These are phyloP conservation scores for Cyprinus carpio DNA, from an alignment of 2,113 vertebrate species.

Conservation along the genomic window DNA sequence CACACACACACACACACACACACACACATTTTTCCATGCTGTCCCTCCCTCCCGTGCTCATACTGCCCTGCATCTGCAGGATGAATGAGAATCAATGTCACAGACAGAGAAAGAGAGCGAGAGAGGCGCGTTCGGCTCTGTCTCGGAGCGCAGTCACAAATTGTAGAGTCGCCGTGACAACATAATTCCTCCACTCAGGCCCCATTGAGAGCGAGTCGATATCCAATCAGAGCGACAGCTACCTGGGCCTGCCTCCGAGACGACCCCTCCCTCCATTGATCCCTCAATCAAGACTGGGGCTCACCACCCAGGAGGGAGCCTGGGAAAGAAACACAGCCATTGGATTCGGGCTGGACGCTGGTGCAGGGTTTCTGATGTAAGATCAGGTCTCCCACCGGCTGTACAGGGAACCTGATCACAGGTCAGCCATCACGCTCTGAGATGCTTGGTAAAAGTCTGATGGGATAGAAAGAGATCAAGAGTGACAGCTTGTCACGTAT, in stretches of 20 bases:
- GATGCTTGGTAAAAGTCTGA: neutral
- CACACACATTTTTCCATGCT: slow-evolving; percentile 42
- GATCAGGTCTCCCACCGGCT: slow-evolving; percentile 35
- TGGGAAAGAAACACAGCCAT: slow-evolving; percentile 44
- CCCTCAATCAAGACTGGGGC: slow-evolving; percentile 75
- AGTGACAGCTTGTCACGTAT: neutral
- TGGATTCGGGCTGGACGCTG: slow-evolving; percentile 37
- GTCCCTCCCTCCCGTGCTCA: slow-evolving; percentile 41
- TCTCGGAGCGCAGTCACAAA: slow-evolving; percentile 74
- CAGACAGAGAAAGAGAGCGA: slow-evolving; percentile 57
- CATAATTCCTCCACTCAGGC: slow-evolving; percentile 83
- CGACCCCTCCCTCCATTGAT: slow-evolving; percentile 78
- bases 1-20: slow-evolving; percentile 45
- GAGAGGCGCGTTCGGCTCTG: slow-evolving; percentile 59
- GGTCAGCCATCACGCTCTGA: neutral
- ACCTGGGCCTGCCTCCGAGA: slow-evolving; percentile 74
- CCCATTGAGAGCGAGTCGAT: slow-evolving; percentile 79
- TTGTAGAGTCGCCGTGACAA: slow-evolving; percentile 82
- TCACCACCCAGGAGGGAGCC: slow-evolving; percentile 59
- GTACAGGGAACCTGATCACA: slow-evolving; percentile 31
- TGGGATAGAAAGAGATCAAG: slow-evolving; percentile 27
- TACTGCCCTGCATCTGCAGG: slow-evolving; percentile 50
- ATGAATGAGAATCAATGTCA: slow-evolving; percentile 72
- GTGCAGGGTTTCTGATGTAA: slow-evolving; percentile 40
- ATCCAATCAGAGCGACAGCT: slow-evolving; percentile 80